These are phyloP conservation scores for Conus ventricosus DNA, from an alignment of 1,140 invertebrate species.

Conservation along the genomic window DNA sequence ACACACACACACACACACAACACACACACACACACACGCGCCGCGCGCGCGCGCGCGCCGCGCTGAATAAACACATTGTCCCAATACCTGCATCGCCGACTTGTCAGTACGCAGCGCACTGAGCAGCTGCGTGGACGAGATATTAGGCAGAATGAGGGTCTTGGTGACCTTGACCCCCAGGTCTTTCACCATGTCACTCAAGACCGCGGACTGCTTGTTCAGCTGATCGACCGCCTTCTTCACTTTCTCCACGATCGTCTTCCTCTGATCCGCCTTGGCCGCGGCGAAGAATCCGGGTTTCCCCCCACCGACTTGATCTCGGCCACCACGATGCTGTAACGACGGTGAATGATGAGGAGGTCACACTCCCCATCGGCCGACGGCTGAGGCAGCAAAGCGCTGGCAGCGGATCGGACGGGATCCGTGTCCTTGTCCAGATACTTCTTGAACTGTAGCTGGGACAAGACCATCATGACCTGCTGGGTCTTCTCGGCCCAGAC, in stretches of 20 bases:
- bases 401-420: not conserved
- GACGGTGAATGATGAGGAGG: not conserved
- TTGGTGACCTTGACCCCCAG: constrained; percentile 5
- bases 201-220: not conserved
- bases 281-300: not conserved
- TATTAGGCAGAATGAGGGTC: not conserved
- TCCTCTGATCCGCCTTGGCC: not conserved
- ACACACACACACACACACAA: no score
- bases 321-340: not conserved
- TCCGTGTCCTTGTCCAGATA: not conserved
- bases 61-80: not conserved
- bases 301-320: not conserved
- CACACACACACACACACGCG: constrained; percentile 23
- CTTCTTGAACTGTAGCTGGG: not conserved
- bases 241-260: not conserved
- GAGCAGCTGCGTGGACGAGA: not conserved
- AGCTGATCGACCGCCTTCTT: not conserved
- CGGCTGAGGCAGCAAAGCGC: not conserved
- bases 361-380: not conserved
- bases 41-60: not conserved
- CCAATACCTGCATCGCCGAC: not conserved
- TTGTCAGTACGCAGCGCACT: not conserved
- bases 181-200: not conserved
- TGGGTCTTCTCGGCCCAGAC: not conserved
- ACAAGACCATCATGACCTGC: not conserved